Base-by-base conservation (phyloP, 2,888 invertebrate genomes). In the Diarsia mendica region DNA sequence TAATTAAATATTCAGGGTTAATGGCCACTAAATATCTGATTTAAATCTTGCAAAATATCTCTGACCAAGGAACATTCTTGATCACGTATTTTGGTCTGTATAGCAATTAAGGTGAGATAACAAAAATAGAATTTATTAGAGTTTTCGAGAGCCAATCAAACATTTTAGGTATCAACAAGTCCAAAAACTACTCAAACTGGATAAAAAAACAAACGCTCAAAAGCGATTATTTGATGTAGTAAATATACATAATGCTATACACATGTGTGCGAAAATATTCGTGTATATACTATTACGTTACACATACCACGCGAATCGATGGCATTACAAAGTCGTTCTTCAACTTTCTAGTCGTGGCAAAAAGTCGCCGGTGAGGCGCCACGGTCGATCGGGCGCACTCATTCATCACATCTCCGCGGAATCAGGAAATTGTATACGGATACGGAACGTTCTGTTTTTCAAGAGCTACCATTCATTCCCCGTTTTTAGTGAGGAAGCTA, bases 401-500 rank as follows among this genome's bases (percentile, higher is more conserved):
- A 82, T 85, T 83, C 75, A 82, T 88, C 83, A 85, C 85, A 86
- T 88, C 90, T 87, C 80, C 58, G 61, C 81, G 73, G 78, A 86
- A 88, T 82, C 77, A 87, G 89, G 90, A 90, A 90, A 82, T 80
- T 63, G 53, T 85, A 89, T 76, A 85, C 92, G 93, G 92, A 92
- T 72, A 88, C 93, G 93, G 92, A 92, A 92, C 86, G 77, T 80
- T 84, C 55, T 68, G 79, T 86, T 84, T 85, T 88, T 83, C 72
- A 85, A 83, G 84, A 63, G 39, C 28, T 39, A 67, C 67, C 67
- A 53, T 72, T 83, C 23, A 68, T 88, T 85, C 88, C 80, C 66
- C 67, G 83, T 86, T 90, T 91, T 90, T 90, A 63, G 87, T 73
- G 72, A 91, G 90, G 91, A 89, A 91, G 72, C 68, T 74, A 77